Conservation (phyloP, 2,113 vertebrate species). For the Ahaetulla prasina region DNA sequence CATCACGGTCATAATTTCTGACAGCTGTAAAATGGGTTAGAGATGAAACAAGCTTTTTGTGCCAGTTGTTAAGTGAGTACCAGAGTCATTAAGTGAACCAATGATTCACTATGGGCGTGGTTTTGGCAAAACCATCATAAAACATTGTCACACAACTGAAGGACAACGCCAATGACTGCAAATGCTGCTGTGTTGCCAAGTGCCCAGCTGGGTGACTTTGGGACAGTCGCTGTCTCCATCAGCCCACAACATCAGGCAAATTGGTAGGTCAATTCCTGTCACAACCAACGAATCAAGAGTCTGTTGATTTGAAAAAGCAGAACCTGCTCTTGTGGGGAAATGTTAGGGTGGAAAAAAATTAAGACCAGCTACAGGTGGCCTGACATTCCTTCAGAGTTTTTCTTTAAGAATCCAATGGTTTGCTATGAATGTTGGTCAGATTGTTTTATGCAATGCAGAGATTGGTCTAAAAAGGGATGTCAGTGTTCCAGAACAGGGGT, state of each 20-base stretch:
- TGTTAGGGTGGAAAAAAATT: not conserved
- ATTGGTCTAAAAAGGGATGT: not conserved
- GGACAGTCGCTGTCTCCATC: not conserved
- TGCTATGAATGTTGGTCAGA: not conserved
- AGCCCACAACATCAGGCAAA: not conserved
- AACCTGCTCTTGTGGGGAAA: not conserved
- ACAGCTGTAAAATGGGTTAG: not conserved
- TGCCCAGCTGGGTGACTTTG: not conserved
- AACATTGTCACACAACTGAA: no score
- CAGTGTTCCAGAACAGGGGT: no score
- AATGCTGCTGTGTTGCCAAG: not conserved
- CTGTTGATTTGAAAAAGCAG: not conserved
- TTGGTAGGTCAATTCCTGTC: not conserved
- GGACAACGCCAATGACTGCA: no score
- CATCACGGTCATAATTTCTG: not conserved
- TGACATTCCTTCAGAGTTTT: not conserved
- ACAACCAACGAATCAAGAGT: not conserved
- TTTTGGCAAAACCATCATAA: no score
- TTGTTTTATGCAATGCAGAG: not conserved
- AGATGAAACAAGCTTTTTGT: not conserved
- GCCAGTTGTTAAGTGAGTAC: not conserved
- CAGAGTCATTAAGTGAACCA: not conserved
- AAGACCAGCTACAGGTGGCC: not conserved
- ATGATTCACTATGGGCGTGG: no score
- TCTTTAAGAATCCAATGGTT: not conserved